Conservation (phyloP, 2,797 vertebrate genomes). For the Peromyscus attwateri region DNA sequence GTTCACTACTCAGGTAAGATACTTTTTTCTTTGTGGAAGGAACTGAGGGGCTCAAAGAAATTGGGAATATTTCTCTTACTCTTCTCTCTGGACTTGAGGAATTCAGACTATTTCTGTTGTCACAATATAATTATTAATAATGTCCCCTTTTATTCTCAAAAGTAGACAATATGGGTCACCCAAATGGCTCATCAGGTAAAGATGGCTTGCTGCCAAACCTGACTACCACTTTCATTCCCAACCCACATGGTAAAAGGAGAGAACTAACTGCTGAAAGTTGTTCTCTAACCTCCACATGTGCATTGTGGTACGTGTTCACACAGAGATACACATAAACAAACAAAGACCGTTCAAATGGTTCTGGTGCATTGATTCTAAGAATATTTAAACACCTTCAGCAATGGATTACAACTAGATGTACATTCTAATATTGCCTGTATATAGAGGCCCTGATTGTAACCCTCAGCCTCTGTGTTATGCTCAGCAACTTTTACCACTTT, state of each 20-base stretch:
- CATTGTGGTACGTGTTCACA: not conserved
- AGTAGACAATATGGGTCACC: not conserved
- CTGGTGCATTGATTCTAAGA: not conserved
- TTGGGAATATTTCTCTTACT: not conserved
- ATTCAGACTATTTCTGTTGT: not conserved
- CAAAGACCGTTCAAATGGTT: not conserved
- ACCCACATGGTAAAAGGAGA: not conserved
- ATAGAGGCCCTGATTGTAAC: not conserved
- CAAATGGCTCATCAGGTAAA: not conserved
- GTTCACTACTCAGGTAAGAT: not conserved
- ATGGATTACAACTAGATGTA: not conserved
- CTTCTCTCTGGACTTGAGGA: not conserved
- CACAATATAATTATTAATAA: constrained; percentile 12
- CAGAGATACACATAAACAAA: not conserved
- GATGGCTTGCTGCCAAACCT: not conserved
- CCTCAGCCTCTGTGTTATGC: not conserved
- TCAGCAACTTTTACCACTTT: not conserved
- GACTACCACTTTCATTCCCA: not conserved
- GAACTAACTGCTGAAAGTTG: not conserved
- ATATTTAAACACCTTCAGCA: not conserved
- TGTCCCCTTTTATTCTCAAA: not conserved
- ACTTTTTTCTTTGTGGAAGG: not conserved
- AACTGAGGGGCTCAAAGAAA: not conserved
- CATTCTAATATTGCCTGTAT: not conserved
- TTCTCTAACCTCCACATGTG: not conserved